A percentile compares a stretch with the other conserved stretches of the same genome.
phyloP scores from a whole-genome alignment of 2,113 vertebrate genomes.

The Triplophysa tibetana region DNA sequence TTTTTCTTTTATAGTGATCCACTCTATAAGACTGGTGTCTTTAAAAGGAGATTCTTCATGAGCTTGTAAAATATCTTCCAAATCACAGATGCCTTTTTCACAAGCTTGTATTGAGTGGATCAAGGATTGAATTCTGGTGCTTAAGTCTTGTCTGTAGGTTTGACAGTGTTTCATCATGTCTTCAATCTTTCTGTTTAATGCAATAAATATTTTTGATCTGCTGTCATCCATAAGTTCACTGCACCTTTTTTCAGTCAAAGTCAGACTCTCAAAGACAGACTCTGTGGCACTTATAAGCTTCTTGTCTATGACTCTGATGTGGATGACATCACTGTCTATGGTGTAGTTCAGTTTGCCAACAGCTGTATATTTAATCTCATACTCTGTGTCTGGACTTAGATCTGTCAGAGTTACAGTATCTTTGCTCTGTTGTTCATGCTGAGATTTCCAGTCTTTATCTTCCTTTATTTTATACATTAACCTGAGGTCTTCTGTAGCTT shows the following conservation, averaged over 20 bases:
- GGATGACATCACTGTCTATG: not conserved
- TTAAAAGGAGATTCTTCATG: slow-evolving; percentile 9
- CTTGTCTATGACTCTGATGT: not conserved
- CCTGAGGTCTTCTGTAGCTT: not conserved
- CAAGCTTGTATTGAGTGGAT: not conserved
- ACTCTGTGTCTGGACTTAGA: slow-evolving; percentile 8
- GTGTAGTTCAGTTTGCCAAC: slow-evolving; percentile 7
- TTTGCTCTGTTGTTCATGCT: not conserved
- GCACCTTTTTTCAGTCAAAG: not conserved
- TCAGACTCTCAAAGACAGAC: not conserved
- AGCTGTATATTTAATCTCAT: slow-evolving; percentile 36
- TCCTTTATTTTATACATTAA: slow-evolving; percentile 10
- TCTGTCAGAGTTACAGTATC: slow-evolving; percentile 15
- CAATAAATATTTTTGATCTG: not conserved
- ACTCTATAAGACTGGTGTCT: not conserved
- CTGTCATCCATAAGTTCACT: not conserved
- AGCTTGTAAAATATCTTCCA: not conserved
- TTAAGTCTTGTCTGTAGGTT: not conserved
- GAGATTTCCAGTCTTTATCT: not conserved
- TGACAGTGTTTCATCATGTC: not conserved
- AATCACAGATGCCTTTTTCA: not conserved
- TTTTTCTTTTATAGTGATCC: slow-evolving; percentile 1
- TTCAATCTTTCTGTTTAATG: not conserved
- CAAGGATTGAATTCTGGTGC: not conserved
- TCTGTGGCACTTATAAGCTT: not conserved